These are phyloP conservation scores for Leptinotarsa peninsularis DNA, from an alignment of 2,888 invertebrate genomes.

Conservation along the genomic window DNA sequence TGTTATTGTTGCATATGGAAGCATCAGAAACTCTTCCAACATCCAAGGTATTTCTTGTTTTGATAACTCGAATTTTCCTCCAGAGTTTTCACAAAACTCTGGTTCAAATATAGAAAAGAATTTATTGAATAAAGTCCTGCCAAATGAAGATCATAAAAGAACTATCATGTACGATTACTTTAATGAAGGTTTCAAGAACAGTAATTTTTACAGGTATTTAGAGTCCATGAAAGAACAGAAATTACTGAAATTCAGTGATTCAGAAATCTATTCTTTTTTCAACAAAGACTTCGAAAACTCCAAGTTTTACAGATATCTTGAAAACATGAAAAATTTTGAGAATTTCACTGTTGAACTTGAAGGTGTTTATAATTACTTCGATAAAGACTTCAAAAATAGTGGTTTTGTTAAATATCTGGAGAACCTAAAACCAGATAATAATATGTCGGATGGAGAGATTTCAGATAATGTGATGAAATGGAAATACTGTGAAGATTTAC, in stretches of 20 bases:
- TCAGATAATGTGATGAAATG: no score
- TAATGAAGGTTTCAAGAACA: conserved; percentile 32
- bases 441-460: no score
- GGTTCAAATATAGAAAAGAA: conserved; percentile 1
- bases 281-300: conserved; percentile 32
- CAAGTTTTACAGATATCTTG: conserved; percentile 34
- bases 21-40: conserved; percentile 13
- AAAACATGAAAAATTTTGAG: conserved; percentile 14
- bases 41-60: conserved; percentile 29
- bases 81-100: background rate
- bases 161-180: conserved; percentile 31
- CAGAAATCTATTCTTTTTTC: conserved; percentile 29
- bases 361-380: conserved; percentile 27
- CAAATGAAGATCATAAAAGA: background rate
- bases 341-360: conserved; percentile 23
- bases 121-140: background rate
- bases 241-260: conserved; percentile 20
- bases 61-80: background rate
- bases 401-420: conserved; percentile 23
- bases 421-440: background rate
- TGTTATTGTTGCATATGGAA: conserved; percentile 1
- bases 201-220: conserved; percentile 35
- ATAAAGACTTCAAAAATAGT: conserved; percentile 28
- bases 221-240: conserved; percentile 19
- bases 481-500: no score